A percentile compares a stretch with the other conserved stretches of the same genome.
phyloP scores from a whole-genome alignment of 2,797 vertebrate species.

The Tokudaia muenninki region DNA sequence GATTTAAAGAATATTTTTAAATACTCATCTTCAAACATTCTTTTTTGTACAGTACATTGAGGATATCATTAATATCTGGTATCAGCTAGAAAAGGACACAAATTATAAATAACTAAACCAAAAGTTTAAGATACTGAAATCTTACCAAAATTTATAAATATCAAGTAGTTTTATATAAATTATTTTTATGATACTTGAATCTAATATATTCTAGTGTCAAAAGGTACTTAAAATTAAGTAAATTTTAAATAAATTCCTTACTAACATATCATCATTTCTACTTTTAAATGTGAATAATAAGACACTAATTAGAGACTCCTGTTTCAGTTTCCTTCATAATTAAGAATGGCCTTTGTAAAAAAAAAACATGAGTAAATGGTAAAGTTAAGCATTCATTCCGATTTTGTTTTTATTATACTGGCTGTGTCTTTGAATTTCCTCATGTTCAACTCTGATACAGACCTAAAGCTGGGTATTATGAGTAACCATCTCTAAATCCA shows the following conservation, averaged over 20 bases:
- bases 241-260: not conserved
- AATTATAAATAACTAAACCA: not conserved
- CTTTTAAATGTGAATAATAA: constrained; percentile 27
- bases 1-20: not conserved
- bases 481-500: not conserved
- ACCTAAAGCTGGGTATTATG: not conserved
- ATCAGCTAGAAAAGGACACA: not conserved
- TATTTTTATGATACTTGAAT: constrained; percentile 3
- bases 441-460: not conserved
- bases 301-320: not conserved
- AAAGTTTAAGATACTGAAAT: not conserved
- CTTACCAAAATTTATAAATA: not conserved
- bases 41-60: not conserved
- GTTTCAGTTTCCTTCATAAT: not conserved
- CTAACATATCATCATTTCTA: not conserved
- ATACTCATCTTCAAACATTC: not conserved
- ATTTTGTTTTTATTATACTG: not conserved
- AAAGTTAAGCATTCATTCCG: not conserved
- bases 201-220: not conserved
- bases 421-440: not conserved
- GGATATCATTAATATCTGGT: not conserved
- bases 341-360: not conserved
- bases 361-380: not conserved
- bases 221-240: constrained; percentile 17
- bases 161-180: not conserved